A percentile compares a stretch with the other conserved stretches of the same genome.
phyloP scores from a whole-genome alignment of 2,797 vertebrate species.

The Poeciliopsis infans region DNA sequence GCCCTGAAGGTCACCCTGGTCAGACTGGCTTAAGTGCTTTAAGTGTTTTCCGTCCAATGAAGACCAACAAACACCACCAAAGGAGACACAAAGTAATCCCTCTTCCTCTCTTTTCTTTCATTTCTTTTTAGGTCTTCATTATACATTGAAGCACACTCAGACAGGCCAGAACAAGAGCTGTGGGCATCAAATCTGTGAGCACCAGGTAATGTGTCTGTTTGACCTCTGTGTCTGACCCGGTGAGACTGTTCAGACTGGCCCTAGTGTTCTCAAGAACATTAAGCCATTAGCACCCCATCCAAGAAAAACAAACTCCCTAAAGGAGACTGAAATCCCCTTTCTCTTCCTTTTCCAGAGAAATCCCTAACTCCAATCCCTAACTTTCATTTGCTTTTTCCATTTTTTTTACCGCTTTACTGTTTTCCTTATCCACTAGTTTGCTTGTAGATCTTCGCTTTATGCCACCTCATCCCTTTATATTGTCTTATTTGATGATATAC shows the following conservation, averaged over 20 bases:
- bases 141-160: constrained; percentile 44
- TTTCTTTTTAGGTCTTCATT: constrained; percentile 28
- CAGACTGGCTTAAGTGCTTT: constrained; percentile 73
- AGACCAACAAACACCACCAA: constrained; percentile 72
- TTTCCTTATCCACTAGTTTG: constrained; percentile 1
- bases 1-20: constrained; percentile 68
- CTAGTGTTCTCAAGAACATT: constrained; percentile 59
- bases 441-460: neutral
- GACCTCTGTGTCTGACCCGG: constrained; percentile 40
- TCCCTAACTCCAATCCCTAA: constrained; percentile 4
- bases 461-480: neutral
- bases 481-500: neutral
- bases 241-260: constrained; percentile 49
- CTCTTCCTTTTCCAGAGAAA: neutral
- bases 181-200: constrained; percentile 22
- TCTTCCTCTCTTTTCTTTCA: constrained; percentile 21
- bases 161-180: constrained; percentile 25
- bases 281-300: constrained; percentile 61
- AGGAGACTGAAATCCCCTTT: constrained; percentile 39
- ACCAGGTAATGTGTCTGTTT: constrained; percentile 40
- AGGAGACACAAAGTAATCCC: constrained; percentile 59
- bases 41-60: constrained; percentile 77
- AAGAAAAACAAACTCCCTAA: constrained; percentile 58
- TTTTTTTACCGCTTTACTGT: constrained; percentile 7
- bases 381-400: constrained; percentile 25